These are phyloP conservation scores for Enteromius thamalakanensis DNA, from an alignment of 2,797 vertebrate species.

Conservation along the genomic window DNA sequence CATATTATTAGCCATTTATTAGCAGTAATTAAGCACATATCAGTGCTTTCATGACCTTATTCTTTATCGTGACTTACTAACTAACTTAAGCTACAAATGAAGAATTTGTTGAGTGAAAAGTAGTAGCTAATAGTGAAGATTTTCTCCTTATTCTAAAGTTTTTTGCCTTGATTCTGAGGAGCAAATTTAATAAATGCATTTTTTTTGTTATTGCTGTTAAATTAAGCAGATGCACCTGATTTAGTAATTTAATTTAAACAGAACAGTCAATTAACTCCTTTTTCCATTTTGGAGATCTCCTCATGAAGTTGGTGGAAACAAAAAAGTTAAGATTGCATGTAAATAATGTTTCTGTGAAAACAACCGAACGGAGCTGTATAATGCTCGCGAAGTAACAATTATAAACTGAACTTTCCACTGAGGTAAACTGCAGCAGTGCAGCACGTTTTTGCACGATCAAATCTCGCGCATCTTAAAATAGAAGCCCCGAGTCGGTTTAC, in stretches of 20 bases:
- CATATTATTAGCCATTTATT: too few relatives aligned
- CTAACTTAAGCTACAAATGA: too few relatives aligned
- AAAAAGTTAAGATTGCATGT: not conserved
- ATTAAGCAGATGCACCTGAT: not conserved
- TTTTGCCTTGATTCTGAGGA: not conserved
- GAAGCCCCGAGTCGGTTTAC: conserved; percentile 44
- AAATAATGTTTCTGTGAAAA: not conserved
- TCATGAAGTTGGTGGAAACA: not conserved
- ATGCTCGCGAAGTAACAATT: not conserved
- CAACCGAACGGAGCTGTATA: not conserved
- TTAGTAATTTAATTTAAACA: not conserved
- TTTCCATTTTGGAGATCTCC: not conserved
- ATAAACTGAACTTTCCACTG: conserved; percentile 64
- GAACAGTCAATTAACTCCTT: not conserved
- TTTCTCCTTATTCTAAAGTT: too few relatives aligned
- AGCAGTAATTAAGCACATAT: too few relatives aligned
- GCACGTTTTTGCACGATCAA: conserved; percentile 52
- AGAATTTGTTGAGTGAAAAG: too few relatives aligned
- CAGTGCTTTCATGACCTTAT: too few relatives aligned
- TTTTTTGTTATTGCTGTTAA: not conserved
- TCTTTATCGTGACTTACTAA: too few relatives aligned
- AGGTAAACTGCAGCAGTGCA: conserved; percentile 54
- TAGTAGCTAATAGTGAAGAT: too few relatives aligned
- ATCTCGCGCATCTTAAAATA: conserved; percentile 73
- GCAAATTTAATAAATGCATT: not conserved